Base-by-base conservation (phyloP, 2,888 invertebrate species). In the Andrena haemorrhoa region DNA sequence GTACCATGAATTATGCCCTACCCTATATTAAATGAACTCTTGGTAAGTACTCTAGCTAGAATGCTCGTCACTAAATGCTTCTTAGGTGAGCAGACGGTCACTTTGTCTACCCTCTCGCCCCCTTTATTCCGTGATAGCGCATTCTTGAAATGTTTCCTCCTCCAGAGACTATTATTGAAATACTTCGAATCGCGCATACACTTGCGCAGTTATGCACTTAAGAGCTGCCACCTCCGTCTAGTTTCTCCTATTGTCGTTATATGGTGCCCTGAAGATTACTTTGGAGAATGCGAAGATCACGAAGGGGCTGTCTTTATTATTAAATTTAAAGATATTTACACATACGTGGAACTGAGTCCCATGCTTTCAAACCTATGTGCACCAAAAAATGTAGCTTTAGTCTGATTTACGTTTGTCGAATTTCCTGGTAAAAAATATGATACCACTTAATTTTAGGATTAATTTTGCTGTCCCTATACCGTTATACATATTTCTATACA, bases 91-190 rank as follows among this genome's bases (percentile, higher is more conserved):
- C 33, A 20, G 23, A 65, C 49, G n/a, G 49, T 20, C 49, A 72
- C 58, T 73, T 77, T 72, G 35, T 65, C 49, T 29, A 77, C 35
- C 49, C 49, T n/a, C 58, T 60, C 35, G 73, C 29, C 60, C 47
- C 23, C 58, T 77, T 51, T 16, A 10, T 49, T 2, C 35, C 26
- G 47, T 20, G 20, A 49, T 60, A 56, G n/a, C 8, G 73, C 64
- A 77, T 77, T 49, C 35, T 35, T 31, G 58, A 73, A 64, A 58
- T 41, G 49, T 73, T 77, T 49, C 58, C 33, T 72, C 4, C 64
- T 63, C 8, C 6, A n/a, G 53, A 53, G 7, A 53, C 61, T 64
- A 26, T 76, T 76, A 76, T 72, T 65, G 76, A 65, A 77, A 77
- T 77, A 47, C 73, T 23, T 73, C 49, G 35, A 65, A 77, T 77